Evolutionary conservation across 2,797 vertebrate genomes (phyloP).

Genomic region (Peromyscus nudipes): DNA sequence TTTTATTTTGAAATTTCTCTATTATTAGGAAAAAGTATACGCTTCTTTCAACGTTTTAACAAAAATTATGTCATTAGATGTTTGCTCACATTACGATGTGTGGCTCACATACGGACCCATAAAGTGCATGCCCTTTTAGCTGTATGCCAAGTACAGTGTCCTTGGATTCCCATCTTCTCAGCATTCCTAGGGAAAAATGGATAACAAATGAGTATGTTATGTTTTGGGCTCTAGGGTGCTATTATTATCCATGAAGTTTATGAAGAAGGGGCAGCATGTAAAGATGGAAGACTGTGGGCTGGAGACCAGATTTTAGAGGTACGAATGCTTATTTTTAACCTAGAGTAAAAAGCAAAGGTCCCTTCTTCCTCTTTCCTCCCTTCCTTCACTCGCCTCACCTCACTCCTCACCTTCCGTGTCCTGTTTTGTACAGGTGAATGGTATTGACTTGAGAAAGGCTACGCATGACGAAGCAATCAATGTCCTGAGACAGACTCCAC

Average conservation of each 20-base stretch:
- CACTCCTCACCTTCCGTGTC: not conserved
- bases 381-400: not conserved
- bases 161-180: not conserved
- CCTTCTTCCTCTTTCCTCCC: not conserved
- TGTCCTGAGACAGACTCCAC: conserved; percentile 97
- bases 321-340: not conserved
- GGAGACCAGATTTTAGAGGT: conserved; percentile 99
- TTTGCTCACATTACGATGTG: not conserved
- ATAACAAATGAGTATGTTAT: conserved; percentile 11
- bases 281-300: conserved; percentile 98
- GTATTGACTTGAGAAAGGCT: conserved; percentile 94
- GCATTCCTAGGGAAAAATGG: not conserved
- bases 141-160: not conserved
- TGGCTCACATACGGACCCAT: not conserved
- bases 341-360: not conserved
- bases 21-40: not conserved
- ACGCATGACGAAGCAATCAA: conserved; percentile 98
- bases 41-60: not conserved
- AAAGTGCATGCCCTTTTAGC: not conserved
- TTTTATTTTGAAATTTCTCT: not conserved
- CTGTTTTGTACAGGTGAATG: conserved; percentile 92
- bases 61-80: not conserved
- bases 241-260: conserved; percentile 99
- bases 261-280: conserved; percentile 98
- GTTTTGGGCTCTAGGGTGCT: conserved; percentile 90